Base-by-base conservation (phyloP, 2,797 vertebrate species). In the Numenius phaeopus region DNA sequence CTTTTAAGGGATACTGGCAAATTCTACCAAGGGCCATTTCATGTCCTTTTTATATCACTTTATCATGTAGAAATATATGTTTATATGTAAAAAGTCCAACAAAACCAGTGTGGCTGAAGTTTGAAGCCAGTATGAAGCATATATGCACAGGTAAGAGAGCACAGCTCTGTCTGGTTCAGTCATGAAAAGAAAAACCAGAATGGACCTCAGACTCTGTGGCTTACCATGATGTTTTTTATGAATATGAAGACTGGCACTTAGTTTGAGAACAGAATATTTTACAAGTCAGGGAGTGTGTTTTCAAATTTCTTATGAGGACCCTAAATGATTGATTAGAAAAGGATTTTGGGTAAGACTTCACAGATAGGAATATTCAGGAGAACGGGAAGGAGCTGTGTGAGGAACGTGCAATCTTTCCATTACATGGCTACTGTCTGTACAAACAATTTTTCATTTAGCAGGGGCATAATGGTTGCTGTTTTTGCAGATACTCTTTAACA, bases 381-480 rank as follows among this genome's bases (percentile, higher is more conserved):
- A 40, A 17, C 34, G 21, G 8, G 7, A 87, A 83, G n/a, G 64
- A 64, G 7, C 16, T 6, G 3, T 58, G 34, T 59, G n/a, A 26
- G 57, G 57, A 59, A 23, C 14, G 18, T 5, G 0, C 5, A 49
- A 10, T 7, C 11, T 59, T 89, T 87, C 40, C 10, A 21, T 59
- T 69, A 4, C 17, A 14, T 44, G 39, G 16, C 9, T n/a, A 10
- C 4, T 20, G 34, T 54, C 61, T 34, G 12, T 29, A 44, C 24
- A 77, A 49, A 5, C 14, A 83, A 39, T 12, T 62, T 47, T 62
- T 64, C n/a, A 24, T 66, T 29, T 52, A 37, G 24, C 23, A 47
- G 39, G 46, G 4, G 2, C 52, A 29, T 5, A n/a, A 23, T 27
- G 3, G 8, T 52, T 14, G 15, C 27, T 52, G 8, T 0, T 83